A percentile compares a stretch with the other conserved stretches of the same genome.
phyloP scores from a whole-genome alignment of 2,888 invertebrate species.

The Eilema depressum region DNA sequence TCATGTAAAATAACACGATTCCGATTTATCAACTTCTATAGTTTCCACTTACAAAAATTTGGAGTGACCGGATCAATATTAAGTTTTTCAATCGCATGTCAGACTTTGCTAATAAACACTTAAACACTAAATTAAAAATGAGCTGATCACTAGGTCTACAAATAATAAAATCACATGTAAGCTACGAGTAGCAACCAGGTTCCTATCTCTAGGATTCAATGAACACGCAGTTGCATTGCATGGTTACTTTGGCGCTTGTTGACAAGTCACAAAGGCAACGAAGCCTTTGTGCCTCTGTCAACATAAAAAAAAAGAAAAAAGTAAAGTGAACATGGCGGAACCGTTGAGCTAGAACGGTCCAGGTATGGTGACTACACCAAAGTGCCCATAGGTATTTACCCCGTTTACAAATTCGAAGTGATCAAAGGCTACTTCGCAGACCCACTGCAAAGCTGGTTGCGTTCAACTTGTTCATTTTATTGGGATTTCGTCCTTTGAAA shows the following conservation, averaged over 20 bases:
- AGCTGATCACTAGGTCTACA: no score
- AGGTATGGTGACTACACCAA: neutral
- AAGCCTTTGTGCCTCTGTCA: neutral
- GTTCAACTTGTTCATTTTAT: conserved; percentile 20
- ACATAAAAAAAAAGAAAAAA: no score
- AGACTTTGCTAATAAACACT: no score
- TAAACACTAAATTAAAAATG: no score
- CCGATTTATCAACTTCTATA: no score
- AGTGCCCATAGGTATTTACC: neutral
- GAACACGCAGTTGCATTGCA: neutral
- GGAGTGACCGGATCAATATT: no score
- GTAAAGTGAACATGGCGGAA: neutral
- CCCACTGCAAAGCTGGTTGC: neutral
- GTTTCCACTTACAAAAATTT: no score
- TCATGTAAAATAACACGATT: no score
- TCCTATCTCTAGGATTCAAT: neutral
- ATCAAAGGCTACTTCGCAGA: neutral
- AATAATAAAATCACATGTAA: no score
- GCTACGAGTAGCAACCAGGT: no score
- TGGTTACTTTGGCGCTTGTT: neutral
- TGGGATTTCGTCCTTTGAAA: conserved; percentile 18
- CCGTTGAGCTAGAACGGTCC: neutral
- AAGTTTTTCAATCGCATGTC: no score
- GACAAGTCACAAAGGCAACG: neutral
- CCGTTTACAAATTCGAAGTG: neutral